Percentiles rank a stretch among this genome's conserved stretches.
phyloP scores from a whole-genome alignment of 37 sponge, comb jelly and placozoan species.

The Mnemiopsis leidyi region DNA sequence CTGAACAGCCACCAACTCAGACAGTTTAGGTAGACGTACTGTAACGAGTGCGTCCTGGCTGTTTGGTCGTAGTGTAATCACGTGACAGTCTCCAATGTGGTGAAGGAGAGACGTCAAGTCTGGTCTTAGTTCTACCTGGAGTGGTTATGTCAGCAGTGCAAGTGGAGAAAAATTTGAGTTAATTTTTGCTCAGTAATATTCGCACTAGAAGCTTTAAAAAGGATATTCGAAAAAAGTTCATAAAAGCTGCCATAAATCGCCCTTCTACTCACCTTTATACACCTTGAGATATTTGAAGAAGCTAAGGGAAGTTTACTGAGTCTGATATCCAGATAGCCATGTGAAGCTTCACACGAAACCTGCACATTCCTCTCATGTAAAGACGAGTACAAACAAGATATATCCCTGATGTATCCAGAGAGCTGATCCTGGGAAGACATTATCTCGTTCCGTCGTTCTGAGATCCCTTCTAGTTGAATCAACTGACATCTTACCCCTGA shows the following conservation, averaged over 20 bases:
- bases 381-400: background rate
- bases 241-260: no score
- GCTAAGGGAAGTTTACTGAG: background rate
- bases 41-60: background rate
- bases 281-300: background rate
- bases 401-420: background rate
- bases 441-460: background rate
- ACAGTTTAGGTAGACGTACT: background rate
- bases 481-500: background rate
- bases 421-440: background rate
- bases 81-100: constrained; percentile 37
- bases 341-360: background rate
- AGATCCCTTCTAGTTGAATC: background rate
- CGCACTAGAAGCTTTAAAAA: no score
- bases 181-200: no score
- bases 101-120: background rate
- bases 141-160: no score
- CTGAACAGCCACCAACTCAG: background rate
- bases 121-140: constrained; percentile 1
- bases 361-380: background rate
- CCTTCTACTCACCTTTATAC: background rate
- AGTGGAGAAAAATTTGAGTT: no score
- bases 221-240: no score
- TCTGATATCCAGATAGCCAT: background rate
- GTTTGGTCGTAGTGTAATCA: background rate